Evolutionary conservation across 1,140 invertebrate genomes (phyloP).

Genomic region (Galleria mellonella): DNA sequence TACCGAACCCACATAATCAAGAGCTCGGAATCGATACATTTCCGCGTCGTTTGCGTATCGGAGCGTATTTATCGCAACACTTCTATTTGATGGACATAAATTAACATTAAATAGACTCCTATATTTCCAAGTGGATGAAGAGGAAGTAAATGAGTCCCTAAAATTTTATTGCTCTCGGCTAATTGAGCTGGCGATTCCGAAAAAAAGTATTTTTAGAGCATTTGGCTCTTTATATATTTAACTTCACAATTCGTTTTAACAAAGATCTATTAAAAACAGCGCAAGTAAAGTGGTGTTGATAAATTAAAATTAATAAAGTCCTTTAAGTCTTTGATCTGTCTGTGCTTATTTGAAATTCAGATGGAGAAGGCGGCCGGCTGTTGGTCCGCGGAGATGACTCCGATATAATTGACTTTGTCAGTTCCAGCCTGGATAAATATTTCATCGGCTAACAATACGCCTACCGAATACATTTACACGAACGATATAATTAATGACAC

Average conservation of each 20-base stretch:
- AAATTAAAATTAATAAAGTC: conserved; percentile 22
- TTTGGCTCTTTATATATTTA: background rate
- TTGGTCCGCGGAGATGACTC: conserved; percentile 9
- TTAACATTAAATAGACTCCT: background rate
- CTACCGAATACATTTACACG: conserved; percentile 8
- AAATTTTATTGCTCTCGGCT: background rate
- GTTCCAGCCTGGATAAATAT: conserved; percentile 13
- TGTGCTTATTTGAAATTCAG: conserved; percentile 21
- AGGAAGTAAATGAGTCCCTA: background rate
- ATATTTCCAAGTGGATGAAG: background rate
- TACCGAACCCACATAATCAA: conserved; percentile 4
- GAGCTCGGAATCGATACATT: conserved; percentile 1
- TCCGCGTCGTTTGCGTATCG: conserved; percentile 3
- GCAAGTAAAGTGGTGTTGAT: conserved; percentile 8
- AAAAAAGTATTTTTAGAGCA: background rate
- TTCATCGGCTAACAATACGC: conserved; percentile 14
- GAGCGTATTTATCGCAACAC: background rate
- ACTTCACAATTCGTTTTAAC: background rate
- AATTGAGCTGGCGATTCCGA: background rate
- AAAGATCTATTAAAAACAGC: conserved; percentile 4
- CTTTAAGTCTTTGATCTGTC: conserved; percentile 15
- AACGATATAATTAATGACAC: too few species aligned
- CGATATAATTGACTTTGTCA: conserved; percentile 21
- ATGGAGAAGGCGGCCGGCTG: conserved; percentile 17
- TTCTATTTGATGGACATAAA: background rate